Base-by-base conservation (phyloP, 2,113 vertebrate species). In the Atlantisia rogersi region DNA sequence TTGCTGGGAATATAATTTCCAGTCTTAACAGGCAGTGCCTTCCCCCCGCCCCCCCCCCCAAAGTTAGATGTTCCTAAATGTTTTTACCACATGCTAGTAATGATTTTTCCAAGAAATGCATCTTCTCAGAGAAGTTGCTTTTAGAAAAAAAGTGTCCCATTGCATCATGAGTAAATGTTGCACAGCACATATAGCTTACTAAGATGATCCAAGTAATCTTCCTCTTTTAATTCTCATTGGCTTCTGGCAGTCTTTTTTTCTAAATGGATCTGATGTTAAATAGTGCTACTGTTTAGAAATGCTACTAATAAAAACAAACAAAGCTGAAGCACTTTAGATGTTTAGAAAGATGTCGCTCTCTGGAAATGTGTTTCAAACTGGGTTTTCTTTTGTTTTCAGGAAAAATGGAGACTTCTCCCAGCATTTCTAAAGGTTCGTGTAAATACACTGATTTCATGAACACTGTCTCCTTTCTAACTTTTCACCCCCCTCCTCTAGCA, bases 361-460 rank as follows among this genome's bases (percentile, higher is more conserved):
- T 62, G 32, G 75, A 86, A 86, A 67, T 44, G 32, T 74, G 5
- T 44, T 86, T 96, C 70, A 84, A 50, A 55, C 12, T 81, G 14
- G 48, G 10, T 48, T 48, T 48, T 48, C 4, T 48, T 95, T 75
- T 79, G 6, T 94, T 97, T 96, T 94, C 91, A 99, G 99, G 99
- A 99, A 94, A 99, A 99, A 98, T 99, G 99, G 99, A 99, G 99
- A 94, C 97, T 99, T 60, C 98, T 99, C 75, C 99, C 99, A 90
- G 99, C 99, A 20, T 99, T 99, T 97, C 96, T 99, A 40, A 99
- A 99, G 99, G 99, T 99, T 98, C 98, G 94, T 92, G 31, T 48
- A 79, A 3, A 3, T 6, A 5, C 8, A 11, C 3, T 68, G 12
- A 10, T 84, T 58, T 86, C 12, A 13, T 62, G 26, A 86, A 59